These are phyloP conservation scores for Tetrax tetrax DNA, from an alignment of 2,113 vertebrate species.

Conservation along the genomic window DNA sequence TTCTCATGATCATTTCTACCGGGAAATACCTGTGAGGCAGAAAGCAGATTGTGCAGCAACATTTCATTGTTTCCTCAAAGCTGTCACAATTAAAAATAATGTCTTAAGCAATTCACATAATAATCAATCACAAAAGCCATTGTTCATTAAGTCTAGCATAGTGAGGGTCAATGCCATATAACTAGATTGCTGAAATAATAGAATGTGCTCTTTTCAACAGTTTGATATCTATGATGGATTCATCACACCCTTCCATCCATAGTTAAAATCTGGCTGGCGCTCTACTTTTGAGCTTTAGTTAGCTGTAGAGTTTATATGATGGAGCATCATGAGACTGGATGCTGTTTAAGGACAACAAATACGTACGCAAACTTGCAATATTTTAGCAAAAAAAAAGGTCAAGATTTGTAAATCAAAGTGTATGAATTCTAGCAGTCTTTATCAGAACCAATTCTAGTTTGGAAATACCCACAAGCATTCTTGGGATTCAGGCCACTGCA, in stretches of 20 bases:
- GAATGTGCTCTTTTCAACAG: background rate
- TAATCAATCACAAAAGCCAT: background rate
- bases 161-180: background rate
- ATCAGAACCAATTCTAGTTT: background rate
- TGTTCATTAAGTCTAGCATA: background rate
- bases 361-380: background rate
- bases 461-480: background rate
- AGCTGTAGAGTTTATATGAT: background rate
- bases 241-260: background rate
- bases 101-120: background rate
- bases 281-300: background rate
- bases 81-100: background rate
- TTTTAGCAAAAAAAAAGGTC: background rate
- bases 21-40: constrained; percentile 40
- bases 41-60: background rate
- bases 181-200: background rate
- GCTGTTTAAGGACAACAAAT: background rate
- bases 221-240: background rate
- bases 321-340: background rate
- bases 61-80: constrained; percentile 31
- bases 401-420: background rate
- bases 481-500: background rate
- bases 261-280: background rate
- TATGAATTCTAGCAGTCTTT: background rate
- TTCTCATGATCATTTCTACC: constrained; percentile 20